phyloP scores from a whole-genome alignment of 2,888 invertebrate genomes.

The Pogonocherus hispidulus region DNA sequence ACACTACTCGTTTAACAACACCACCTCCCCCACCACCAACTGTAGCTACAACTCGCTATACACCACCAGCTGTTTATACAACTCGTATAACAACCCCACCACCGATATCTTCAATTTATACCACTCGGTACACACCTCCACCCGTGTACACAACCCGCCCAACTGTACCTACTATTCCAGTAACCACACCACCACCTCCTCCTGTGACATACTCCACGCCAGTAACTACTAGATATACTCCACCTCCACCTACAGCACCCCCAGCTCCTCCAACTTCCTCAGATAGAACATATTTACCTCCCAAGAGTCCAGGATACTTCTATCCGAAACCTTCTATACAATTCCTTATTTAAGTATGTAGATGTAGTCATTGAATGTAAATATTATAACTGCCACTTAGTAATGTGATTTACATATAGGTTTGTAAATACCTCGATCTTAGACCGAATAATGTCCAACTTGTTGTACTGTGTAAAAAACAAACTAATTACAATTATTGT shows the following conservation, averaged over 20 bases:
- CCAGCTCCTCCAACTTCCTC: background rate
- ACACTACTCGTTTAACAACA: background rate
- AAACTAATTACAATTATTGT: too few relatives aligned
- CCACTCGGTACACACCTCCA: background rate
- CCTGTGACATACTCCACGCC: background rate
- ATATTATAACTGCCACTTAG: constrained; percentile 12
- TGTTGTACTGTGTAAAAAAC: too few relatives aligned
- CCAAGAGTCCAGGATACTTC: constrained; percentile 16
- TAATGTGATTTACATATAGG: constrained; percentile 21
- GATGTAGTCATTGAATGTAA: background rate
- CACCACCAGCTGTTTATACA: background rate
- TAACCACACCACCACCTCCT: background rate
- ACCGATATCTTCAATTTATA: background rate
- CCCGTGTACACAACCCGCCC: background rate
- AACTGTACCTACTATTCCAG: too few relatives aligned
- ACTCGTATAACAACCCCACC: background rate
- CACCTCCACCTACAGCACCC: background rate
- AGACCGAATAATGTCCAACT: too few relatives aligned
- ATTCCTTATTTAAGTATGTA: constrained; percentile 16
- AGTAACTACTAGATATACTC: background rate
- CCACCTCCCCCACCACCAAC: background rate
- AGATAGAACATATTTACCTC: constrained; percentile 23
- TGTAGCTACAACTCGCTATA: background rate
- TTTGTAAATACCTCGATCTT: constrained; percentile 17
- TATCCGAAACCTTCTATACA: constrained; percentile 21